Evolutionary conservation across 23 tunicate genomes (phyloP), one percentile per base, ranked within the genome.

Genomic region (Trididemnum nubilum): DNA sequence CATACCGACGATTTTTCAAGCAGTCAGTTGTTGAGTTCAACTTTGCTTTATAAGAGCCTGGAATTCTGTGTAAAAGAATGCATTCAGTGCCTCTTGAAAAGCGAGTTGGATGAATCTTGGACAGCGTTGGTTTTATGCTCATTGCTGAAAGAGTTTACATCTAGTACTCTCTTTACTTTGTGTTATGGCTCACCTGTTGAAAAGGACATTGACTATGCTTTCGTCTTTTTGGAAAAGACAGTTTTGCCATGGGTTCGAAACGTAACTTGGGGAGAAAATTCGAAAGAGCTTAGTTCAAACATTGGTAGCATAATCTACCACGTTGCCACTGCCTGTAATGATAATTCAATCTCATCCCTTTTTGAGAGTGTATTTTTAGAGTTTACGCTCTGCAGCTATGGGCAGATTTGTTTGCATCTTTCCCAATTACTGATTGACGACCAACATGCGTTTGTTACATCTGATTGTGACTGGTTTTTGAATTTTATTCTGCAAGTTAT

Each of bases 181-280:
- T 7, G 4, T 21, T 63, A 15, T 4, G 75, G 23, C 12, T 9
- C 37, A 7, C 39, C n/a, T n/a, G n/a, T n/a, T n/a, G 2, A 73
- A 73, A 38, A 40, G 5, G 29, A 39, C 5, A 38, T 12, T 12
- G 78, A 67, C 78, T 34, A 57, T 37, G 78, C 78, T 2, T 73
- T 19, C 39, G 30, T 73, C 21, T 39, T 73, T 73, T 26, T 73
- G 2, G 39, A 73, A 2, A 22, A 38, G 27, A 21, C 9, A 9
- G 24, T 73, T 67, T 32, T 67, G 28, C 78, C 78, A 37, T 2
- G 2, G 7, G 31, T 73, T 37, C 22, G 19, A 37, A 5, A 37
- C 5, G 24, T 40, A 38, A 2, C 3, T 9, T 38, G 22, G 19
- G 30, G 5, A 73, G 78, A 73, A 9, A 15, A 30, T 28, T 2